Percentiles rank a stretch among this genome's conserved stretches.
Conservation (phyloP, 2,113 vertebrate species). For the Lampris incognitus region DNA sequence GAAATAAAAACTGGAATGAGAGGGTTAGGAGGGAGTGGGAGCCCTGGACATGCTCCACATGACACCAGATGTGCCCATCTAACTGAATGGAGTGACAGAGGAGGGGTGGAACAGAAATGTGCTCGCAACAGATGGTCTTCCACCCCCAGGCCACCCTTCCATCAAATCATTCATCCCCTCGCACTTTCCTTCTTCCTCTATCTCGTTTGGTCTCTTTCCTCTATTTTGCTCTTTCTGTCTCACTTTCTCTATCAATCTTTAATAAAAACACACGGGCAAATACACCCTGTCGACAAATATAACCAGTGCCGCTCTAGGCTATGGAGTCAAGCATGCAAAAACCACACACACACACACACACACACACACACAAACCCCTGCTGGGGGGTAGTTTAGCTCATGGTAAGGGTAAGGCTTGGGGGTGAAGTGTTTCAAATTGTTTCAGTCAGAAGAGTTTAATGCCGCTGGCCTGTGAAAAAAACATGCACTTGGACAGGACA, state of each 20-base stretch:
- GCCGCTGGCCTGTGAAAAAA: conserved; percentile 9
- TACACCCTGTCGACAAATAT: conserved; percentile 28
- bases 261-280: conserved; percentile 10
- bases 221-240: conserved; percentile 17
- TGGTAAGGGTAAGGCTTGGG: conserved; percentile 16
- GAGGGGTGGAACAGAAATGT: conserved; percentile 33
- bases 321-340: conserved; percentile 39
- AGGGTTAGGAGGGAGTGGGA: not conserved
- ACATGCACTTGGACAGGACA: not conserved
- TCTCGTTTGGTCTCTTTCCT: conserved; percentile 1
- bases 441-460: conserved; percentile 27
- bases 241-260: not conserved
- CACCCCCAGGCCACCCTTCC: conserved; percentile 15
- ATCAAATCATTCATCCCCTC: not conserved
- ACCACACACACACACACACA: conserved; percentile 36
- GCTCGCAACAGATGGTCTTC: conserved; percentile 59
- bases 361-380: not conserved
- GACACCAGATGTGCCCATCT: conserved; percentile 37
- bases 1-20: not conserved
- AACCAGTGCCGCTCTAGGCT: conserved; percentile 37
- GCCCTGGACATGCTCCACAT: conserved; percentile 3
- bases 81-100: conserved; percentile 22
- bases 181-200: conserved; percentile 12
- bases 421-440: conserved; percentile 10
- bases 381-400: not conserved